Base-by-base conservation (phyloP, 2,113 vertebrate genomes). In the Chionis minor region DNA sequence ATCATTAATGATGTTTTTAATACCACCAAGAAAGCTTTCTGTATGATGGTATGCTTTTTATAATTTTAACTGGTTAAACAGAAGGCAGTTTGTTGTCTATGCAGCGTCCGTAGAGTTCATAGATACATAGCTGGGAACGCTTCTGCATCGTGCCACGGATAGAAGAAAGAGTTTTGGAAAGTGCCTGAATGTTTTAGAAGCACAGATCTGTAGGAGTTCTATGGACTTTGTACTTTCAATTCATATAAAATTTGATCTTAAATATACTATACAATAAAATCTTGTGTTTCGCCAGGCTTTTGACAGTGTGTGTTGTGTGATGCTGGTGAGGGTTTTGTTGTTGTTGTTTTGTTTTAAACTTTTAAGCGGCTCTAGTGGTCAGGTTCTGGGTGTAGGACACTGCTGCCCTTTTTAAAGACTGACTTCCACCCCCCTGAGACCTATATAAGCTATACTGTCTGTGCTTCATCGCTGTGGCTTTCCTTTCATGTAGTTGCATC, bases 121-220 rank as follows among this genome's bases (percentile, higher is more conserved):
- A n/a, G 65, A 5, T 44, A 9, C 2, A 4, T 38, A 42, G 10
- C 62, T 52, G 66, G 49, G 62, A 73, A 30, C 19, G 11, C 8
- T 56, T 70, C 10, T 1, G 1, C 13, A 1, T 51, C 8, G 4
- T 94, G 35, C 22, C 16, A 2, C 32, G 30, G 45, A 6, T n/a
- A 26, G 45, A 42, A 52, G 6, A 12, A 14, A 55, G n/a, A 66
- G 27, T 72, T 91, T 65, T 93, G 70, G 14, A 4, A 77, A 56
- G 9, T 47, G 7, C 9, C 21, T 21, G 13, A 35, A 28, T 0
- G 2, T 88, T 81, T 42, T 63, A 35, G 24, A 77, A 62, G 26
- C 32, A 44, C 56, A 32, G 11, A 32, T 77, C 32, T 44, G 18
- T 71, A 42, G 55, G 49, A 28, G 7, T 77, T 42, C 14, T 42